phyloP scores from a whole-genome alignment of 2,888 invertebrate species.

The Drosophila macrospina region DNA sequence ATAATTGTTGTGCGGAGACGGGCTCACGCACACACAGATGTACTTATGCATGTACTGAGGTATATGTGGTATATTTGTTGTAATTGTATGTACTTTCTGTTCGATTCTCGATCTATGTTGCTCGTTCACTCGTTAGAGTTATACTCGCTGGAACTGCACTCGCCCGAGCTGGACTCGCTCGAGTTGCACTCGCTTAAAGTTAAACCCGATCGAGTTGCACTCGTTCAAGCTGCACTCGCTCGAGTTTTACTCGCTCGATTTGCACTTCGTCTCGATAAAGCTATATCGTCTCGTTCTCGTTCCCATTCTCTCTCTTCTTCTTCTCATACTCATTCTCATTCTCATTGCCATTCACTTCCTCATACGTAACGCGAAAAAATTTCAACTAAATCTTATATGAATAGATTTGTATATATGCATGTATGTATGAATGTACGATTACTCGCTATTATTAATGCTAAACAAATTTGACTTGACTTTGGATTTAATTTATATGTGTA shows the following conservation, averaged over 20 bases:
- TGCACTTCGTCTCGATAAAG: constrained; percentile 64
- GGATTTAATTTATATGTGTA: constrained; percentile 25
- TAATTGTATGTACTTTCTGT: constrained; percentile 79
- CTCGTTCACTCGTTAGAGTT: constrained; percentile 20
- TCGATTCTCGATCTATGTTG: constrained; percentile 54
- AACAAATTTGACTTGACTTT: constrained; percentile 71
- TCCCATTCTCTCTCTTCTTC: not conserved
- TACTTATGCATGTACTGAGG: constrained; percentile 81
- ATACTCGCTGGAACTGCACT: constrained; percentile 5
- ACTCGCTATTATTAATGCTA: constrained; percentile 61
- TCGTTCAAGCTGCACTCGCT: constrained; percentile 16
- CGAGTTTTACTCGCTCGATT: constrained; percentile 18
- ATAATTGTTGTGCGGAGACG: constrained; percentile 41
- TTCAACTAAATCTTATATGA: constrained; percentile 73
- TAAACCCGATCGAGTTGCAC: constrained; percentile 2
- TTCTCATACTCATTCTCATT: constrained; percentile 15
- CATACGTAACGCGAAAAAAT: constrained; percentile 76
- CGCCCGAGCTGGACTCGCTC: constrained; percentile 20
- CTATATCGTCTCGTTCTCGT: constrained; percentile 45
- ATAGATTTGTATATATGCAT: constrained; percentile 42
- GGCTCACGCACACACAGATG: constrained; percentile 44
- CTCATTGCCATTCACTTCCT: constrained; percentile 16
- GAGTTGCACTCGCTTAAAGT: constrained; percentile 42
- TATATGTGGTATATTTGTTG: constrained; percentile 80
- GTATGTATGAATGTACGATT: constrained; percentile 45